phyloP scores from a whole-genome alignment of 2,797 vertebrate genomes.

The Urosaurus nigricauda region DNA sequence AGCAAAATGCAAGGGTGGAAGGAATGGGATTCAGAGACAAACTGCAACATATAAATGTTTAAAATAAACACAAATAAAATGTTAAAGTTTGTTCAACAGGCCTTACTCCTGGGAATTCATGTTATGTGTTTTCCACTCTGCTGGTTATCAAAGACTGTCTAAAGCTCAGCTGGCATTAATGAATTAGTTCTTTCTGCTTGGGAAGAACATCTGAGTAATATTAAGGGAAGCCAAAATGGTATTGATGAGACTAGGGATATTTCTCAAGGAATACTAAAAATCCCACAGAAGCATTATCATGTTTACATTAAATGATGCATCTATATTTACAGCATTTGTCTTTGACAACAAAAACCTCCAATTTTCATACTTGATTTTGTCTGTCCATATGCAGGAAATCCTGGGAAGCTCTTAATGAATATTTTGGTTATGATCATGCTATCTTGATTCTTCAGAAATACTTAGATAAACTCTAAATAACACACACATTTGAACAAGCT shows the following conservation, averaged over 20 bases:
- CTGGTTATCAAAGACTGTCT: too few relatives aligned
- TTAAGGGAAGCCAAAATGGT: not conserved
- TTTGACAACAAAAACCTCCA: conserved; percentile 30
- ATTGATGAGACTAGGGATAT: not conserved
- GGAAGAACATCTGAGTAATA: not conserved
- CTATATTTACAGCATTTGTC: conserved; percentile 55
- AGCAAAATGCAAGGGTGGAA: not conserved
- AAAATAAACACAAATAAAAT: not conserved
- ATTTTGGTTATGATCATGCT: conserved; percentile 31
- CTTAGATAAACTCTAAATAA: conserved; percentile 49
- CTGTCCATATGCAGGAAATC: conserved; percentile 54
- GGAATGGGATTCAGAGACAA: not conserved
- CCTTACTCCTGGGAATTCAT: too few relatives aligned
- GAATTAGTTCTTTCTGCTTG: not conserved
- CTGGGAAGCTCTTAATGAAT: conserved; percentile 11
- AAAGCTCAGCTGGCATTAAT: too few relatives aligned
- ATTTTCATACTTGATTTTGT: conserved; percentile 14
- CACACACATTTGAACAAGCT: not conserved
- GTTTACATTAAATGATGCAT: not conserved
- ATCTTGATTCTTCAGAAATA: conserved; percentile 55
- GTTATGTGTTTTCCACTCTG: too few relatives aligned
- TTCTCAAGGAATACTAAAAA: not conserved
- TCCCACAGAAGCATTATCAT: not conserved
- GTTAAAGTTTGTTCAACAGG: too few relatives aligned
- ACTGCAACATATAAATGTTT: not conserved